A percentile compares a stretch with the other conserved stretches of the same genome.
These are phyloP conservation scores for Autographa pulchrina DNA, from an alignment of 2,888 invertebrate genomes.

Conservation along the genomic window DNA sequence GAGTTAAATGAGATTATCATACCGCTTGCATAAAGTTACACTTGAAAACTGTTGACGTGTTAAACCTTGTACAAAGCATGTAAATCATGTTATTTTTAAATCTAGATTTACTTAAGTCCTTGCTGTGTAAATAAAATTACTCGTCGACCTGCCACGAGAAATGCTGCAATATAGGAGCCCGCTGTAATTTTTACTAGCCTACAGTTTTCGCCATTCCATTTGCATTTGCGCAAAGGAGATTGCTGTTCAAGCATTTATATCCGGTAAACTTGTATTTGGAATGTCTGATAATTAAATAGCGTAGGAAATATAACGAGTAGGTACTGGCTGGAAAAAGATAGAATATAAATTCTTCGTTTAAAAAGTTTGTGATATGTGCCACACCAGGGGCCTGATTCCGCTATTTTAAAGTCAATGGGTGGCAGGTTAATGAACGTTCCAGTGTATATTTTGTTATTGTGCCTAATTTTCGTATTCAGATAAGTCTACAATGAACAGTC, in stretches of 20 bases:
- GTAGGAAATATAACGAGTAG: conserved; percentile 1
- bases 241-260: conserved; percentile 46
- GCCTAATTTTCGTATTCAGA: no score
- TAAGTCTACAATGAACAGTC: no score
- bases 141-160: conserved; percentile 25
- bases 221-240: conserved; percentile 43
- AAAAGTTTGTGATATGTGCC: conserved; percentile 11
- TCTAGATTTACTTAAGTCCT: conserved; percentile 9
- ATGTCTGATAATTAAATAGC: conserved; percentile 15
- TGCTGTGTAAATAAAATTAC: conserved; percentile 38
- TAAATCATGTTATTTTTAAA: conserved; percentile 7
- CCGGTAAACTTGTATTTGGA: conserved; percentile 17
- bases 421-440: no score
- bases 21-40: neutral
- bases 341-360: conserved; percentile 7
- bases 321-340: neutral
- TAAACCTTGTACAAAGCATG: conserved; percentile 2
- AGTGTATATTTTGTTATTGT: no score
- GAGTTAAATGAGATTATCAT: neutral
- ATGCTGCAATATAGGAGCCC: conserved; percentile 36
- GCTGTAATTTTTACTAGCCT: conserved; percentile 33
- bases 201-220: conserved; percentile 43
- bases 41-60: neutral
- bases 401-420: no score
- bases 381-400: no score